Evolutionary conservation across 2,113 vertebrate species (phyloP), one percentile per base, ranked within the genome.

Genomic region (Gadus macrocephalus): DNA sequence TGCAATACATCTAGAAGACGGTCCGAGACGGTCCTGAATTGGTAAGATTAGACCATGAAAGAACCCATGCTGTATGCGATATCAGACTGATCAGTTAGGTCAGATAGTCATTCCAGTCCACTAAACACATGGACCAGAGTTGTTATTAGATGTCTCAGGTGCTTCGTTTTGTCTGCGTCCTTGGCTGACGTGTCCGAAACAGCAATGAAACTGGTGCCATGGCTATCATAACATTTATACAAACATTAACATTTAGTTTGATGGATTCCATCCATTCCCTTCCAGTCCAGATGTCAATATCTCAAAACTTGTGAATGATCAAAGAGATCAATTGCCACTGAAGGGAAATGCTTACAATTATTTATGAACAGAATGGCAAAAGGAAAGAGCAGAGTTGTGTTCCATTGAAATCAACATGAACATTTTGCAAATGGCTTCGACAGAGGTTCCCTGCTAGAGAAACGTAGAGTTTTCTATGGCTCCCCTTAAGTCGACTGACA

Each of bases 71-170:
- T 35, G 31, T 35, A 49, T 49, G 42, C 9, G 42, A 49, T 49
- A 14, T 12, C 42, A 1, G 42, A 49, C 12, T 49, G 9, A 12
- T 49, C 2, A 42, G 6, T 42, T 7, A 16, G 4, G 17, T 20
- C 17, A 64, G 65, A n/a, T 53, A 19, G 62, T 31, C 56, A 67
- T 66, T 82, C 74, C 63, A 31, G 53, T 73, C 25, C 63, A 70
- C 67, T 55, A 20, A 27, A 66, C 55, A 74, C 38, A 63, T 62
- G 42, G 73, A 73, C 78, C 61, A 71, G n/a, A 15, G 35, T 64
- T 59, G 42, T 82, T 9, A 12, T 68, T 73, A 65, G 60, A 20
- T 72, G 61, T 61, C 64, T 73, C 74, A 19, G 73, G 64, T 35
- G 31, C 35, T 56, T 59, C 53, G 53, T 53, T 58, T 11, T 9